Evolutionary conservation across 1,140 invertebrate genomes (phyloP).

Genomic region (Platyura marginata): DNA sequence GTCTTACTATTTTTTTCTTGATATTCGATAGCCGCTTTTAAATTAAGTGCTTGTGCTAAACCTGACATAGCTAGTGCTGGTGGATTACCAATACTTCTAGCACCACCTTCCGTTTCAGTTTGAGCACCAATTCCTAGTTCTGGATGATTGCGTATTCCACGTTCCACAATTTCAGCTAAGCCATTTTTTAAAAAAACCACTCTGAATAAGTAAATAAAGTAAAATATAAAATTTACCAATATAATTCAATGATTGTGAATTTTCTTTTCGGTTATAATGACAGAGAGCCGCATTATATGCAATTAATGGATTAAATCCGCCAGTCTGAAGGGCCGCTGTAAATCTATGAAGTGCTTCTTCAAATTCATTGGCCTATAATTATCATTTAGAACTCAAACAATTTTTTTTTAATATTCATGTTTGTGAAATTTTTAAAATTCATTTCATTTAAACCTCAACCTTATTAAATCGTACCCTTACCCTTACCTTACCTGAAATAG

Average conservation of each 20-base stretch:
- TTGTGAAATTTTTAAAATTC: too few species aligned
- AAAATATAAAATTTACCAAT: conserved; percentile 37
- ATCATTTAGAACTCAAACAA: too few species aligned
- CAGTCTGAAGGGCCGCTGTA: conserved; percentile 65
- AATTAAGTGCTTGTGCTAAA: conserved; percentile 93
- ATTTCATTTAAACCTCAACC: too few species aligned
- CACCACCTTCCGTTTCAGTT: conserved; percentile 63
- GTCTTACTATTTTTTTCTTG: conserved; percentile 82
- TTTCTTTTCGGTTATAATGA: conserved; percentile 89
- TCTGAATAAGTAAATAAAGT: background rate
- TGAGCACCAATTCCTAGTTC: conserved; percentile 95
- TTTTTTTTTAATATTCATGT: conserved; percentile 9
- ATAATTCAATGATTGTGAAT: conserved; percentile 73
- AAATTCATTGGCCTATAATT: conserved; percentile 67
- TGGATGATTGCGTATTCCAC: conserved; percentile 91
- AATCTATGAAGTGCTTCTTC: conserved; percentile 90
- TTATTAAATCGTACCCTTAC: too few species aligned
- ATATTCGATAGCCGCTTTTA: conserved; percentile 97
- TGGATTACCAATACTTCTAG: conserved; percentile 85
- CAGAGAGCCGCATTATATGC: conserved; percentile 94
- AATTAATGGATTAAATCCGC: conserved; percentile 77
- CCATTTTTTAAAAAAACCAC: too few species aligned
- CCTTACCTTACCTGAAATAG: conserved; percentile 78
- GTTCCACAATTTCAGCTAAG: conserved; percentile 86
- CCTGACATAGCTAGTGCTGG: conserved; percentile 90